Conservation (phyloP, 1,140 invertebrate genomes). For the Pseudomyrmex concolor region DNA sequence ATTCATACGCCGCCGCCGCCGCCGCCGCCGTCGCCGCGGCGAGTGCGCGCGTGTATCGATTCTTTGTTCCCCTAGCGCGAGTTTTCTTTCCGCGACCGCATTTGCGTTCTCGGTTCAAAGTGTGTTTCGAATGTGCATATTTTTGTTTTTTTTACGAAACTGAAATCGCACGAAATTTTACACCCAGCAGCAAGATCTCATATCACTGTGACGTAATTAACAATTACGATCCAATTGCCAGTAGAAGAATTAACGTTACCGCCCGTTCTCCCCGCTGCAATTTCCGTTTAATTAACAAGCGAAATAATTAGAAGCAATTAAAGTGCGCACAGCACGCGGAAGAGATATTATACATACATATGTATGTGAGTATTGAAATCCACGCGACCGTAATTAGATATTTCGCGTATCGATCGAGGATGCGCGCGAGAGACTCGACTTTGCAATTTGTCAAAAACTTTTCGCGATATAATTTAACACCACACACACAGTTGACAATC, state of each 20-base stretch:
- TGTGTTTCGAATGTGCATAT: no score
- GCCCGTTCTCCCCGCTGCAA: not conserved
- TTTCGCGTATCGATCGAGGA: not conserved
- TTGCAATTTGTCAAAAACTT: conserved; percentile 32
- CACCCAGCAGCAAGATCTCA: not conserved
- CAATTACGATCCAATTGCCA: not conserved
- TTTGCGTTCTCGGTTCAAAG: no score
- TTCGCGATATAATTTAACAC: conserved; percentile 12
- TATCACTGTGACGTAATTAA: conserved; percentile 8
- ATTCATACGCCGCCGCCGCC: not conserved
- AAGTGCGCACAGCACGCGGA: not conserved
- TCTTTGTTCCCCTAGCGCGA: not conserved
- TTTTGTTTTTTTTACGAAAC: not conserved
- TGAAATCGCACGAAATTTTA: not conserved
- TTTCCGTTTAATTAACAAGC: conserved; percentile 18
- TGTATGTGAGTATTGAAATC: not conserved
- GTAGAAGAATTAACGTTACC: conserved; percentile 1
- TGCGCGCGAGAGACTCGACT: not conserved
- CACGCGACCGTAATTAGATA: not conserved
- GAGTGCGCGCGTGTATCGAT: not conserved
- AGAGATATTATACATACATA: not conserved
- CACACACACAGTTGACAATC: not conserved
- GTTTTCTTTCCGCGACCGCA: no score
- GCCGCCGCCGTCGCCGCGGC: no score
- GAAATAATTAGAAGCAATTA: conserved; percentile 40